Evolutionary conservation across 2,797 vertebrate species (phyloP).

Genomic region (Eidolon dupreanum): DNA sequence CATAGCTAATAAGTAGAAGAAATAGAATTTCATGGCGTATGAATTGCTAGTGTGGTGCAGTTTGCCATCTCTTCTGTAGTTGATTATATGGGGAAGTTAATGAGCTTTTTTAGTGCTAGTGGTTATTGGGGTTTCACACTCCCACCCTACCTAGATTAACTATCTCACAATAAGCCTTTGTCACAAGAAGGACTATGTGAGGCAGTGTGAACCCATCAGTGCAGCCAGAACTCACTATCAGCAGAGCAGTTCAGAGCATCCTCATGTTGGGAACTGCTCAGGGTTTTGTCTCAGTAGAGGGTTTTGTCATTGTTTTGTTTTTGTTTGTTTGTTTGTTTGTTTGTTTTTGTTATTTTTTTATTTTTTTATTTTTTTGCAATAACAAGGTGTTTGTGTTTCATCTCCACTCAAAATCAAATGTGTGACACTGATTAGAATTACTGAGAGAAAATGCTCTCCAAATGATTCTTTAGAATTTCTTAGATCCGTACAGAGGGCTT

Average conservation of each 20-base stretch:
- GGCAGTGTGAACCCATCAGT: neutral
- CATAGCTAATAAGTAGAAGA: neutral
- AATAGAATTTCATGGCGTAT: neutral
- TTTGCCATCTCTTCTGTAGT: neutral
- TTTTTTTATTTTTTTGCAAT: neutral
- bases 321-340: too few species aligned
- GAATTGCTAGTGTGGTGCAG: neutral
- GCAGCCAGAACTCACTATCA: neutral
- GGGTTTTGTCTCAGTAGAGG: neutral
- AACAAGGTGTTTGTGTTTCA: neutral
- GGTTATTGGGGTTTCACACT: neutral
- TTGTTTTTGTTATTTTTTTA: neutral
- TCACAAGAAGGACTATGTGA: neutral
- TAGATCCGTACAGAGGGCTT: neutral
- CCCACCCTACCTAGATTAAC: neutral
- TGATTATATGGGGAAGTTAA: neutral
- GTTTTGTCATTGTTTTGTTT: too few species aligned
- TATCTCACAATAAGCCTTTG: neutral
- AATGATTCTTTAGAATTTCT: neutral
- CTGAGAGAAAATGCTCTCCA: neutral
- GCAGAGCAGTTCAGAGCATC: neutral
- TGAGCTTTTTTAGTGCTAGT: neutral
- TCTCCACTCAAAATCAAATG: neutral
- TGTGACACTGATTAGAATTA: constrained; percentile 1
- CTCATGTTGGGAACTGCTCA: neutral